These are phyloP conservation scores for Cyclina sinensis DNA, from an alignment of 1,140 invertebrate genomes.

Conservation along the genomic window DNA sequence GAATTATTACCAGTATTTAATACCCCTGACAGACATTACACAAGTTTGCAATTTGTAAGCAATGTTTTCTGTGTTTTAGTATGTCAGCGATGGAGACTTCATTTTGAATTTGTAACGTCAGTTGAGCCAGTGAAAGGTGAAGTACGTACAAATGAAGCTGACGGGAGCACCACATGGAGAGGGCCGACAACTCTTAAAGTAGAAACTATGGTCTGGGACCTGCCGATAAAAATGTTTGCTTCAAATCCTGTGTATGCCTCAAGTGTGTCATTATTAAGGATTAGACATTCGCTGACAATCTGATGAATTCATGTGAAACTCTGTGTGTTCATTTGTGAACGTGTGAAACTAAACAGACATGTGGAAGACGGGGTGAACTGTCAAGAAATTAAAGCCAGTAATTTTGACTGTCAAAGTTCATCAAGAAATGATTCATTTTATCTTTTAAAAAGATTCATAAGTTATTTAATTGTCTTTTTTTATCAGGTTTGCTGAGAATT, in stretches of 20 bases:
- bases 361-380: too few species aligned
- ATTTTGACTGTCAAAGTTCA: too few species aligned
- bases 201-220: slow-evolving; percentile 99
- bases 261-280: slow-evolving; percentile 29
- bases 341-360: too few species aligned
- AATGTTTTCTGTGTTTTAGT: slow-evolving; percentile 89
- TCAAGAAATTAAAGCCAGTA: too few species aligned
- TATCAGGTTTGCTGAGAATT: too few species aligned
- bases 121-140: slow-evolving; percentile 77
- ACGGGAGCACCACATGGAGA: slow-evolving; percentile 91
- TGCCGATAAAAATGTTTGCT: slow-evolving; percentile 97
- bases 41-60: too few species aligned
- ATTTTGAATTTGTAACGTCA: slow-evolving; percentile 98
- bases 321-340: too few species aligned
- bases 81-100: slow-evolving; percentile 95
- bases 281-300: slow-evolving; percentile 1
- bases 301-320: not conserved
- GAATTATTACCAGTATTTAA: too few species aligned
- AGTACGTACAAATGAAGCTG: slow-evolving; percentile 75
- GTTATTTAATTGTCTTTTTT: too few species aligned
- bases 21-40: too few species aligned
- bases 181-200: slow-evolving; percentile 95
- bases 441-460: too few species aligned
- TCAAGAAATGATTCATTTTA: too few species aligned
- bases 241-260: slow-evolving; percentile 92